Evolutionary conservation across 2,888 invertebrate genomes (phyloP).

Genomic region (Agriopis marginaria): DNA sequence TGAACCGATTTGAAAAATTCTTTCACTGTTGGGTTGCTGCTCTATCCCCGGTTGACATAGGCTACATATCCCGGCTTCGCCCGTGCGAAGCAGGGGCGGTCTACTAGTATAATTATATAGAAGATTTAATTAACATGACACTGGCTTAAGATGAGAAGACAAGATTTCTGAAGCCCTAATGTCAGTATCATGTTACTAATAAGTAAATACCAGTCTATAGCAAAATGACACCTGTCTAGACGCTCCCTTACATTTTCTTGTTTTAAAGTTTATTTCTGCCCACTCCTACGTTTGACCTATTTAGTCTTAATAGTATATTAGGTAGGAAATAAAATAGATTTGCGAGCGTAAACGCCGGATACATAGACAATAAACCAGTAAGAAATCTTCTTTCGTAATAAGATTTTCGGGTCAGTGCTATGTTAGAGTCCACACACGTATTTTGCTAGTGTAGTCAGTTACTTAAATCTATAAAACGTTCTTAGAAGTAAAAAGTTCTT

Average conservation of each 20-base stretch:
- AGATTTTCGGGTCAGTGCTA: background rate
- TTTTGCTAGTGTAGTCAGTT: no score
- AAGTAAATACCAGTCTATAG: background rate
- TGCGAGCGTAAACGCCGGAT: background rate
- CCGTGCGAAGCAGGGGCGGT: no score
- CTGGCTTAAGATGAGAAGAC: no score
- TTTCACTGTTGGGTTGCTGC: no score
- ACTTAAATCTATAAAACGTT: no score
- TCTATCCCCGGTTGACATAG: no score
- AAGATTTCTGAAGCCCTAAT: no score
- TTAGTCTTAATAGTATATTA: background rate
- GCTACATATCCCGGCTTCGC: no score
- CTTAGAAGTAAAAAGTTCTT: no score
- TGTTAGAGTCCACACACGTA: background rate
- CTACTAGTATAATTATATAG: no score
- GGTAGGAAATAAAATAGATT: background rate
- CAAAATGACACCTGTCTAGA: background rate
- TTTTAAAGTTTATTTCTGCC: background rate
- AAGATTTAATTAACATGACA: no score
- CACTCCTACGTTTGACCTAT: slow-evolving; percentile 1
- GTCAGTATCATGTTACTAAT: background rate
- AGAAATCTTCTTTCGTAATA: background rate
- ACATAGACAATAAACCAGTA: background rate
- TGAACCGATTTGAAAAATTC: no score
- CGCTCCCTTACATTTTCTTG: background rate